These are phyloP conservation scores for Toxostoma redivivum DNA, from an alignment of 2,113 vertebrate genomes.

Conservation along the genomic window DNA sequence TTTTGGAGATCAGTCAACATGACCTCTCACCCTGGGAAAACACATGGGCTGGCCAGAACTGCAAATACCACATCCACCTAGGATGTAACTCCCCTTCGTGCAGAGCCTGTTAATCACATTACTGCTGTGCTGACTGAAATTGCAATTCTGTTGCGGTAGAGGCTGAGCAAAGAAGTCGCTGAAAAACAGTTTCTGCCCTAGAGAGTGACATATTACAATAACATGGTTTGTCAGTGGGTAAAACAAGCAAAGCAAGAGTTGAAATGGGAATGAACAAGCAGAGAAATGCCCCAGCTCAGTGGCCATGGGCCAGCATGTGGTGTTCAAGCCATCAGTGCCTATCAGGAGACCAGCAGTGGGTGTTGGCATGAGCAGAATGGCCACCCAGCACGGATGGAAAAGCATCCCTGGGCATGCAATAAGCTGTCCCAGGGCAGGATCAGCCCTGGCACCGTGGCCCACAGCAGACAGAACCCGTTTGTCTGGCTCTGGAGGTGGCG, in stretches of 20 bases:
- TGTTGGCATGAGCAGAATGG: background rate
- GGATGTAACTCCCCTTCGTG: background rate
- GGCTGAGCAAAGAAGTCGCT: background rate
- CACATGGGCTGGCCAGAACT: background rate
- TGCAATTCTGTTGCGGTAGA: background rate
- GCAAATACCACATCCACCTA: background rate
- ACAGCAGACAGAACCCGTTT: conserved; percentile 20
- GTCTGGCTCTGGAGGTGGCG: background rate
- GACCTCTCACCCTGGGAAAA: background rate
- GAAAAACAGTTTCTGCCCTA: background rate
- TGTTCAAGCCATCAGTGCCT: background rate
- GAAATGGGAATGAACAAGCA: background rate
- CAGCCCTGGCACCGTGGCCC: background rate
- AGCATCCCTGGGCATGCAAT: background rate
- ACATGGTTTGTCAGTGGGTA: background rate
- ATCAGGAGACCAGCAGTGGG: background rate
- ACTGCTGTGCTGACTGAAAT: background rate
- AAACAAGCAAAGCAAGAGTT: background rate
- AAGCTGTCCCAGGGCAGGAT: background rate
- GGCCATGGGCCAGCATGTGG: background rate
- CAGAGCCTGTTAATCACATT: background rate
- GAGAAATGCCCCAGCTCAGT: background rate
- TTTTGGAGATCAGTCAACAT: background rate
- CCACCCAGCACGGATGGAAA: background rate
- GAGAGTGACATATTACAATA: background rate